phyloP scores from a whole-genome alignment of 1,140 invertebrate species.

The Calephelis nemesis region DNA sequence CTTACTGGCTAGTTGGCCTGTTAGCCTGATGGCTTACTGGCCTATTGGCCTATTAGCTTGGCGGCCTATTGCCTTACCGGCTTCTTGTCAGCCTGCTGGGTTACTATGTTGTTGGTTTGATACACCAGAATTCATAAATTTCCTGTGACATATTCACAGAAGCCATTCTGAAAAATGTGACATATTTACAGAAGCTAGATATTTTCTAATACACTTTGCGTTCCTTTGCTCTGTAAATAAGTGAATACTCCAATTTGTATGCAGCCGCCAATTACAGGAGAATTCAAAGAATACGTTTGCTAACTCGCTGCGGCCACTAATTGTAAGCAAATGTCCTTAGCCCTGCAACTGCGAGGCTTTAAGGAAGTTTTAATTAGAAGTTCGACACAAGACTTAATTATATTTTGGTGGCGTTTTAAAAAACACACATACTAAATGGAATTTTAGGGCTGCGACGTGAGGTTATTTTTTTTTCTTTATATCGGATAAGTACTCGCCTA shows the following conservation, averaged over 20 bases:
- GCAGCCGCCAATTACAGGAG: constrained; percentile 2
- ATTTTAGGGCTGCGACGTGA: no score
- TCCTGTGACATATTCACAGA: no score
- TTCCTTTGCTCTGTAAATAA: background rate
- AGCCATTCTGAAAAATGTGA: background rate
- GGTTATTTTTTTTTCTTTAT: no score
- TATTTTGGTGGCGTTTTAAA: background rate
- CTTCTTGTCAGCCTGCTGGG: no score
- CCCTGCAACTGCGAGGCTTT: constrained; percentile 1
- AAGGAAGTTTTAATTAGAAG: constrained; percentile 9
- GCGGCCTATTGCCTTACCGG: no score
- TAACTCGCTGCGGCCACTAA: background rate
- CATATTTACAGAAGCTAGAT: background rate
- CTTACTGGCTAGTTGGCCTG: no score
- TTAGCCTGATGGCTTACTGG: no score
- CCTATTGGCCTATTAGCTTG: no score
- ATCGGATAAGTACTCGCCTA: no score
- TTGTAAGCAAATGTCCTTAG: constrained; percentile 8
- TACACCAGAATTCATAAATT: no score
- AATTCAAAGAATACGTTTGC: background rate
- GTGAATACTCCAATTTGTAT: background rate
- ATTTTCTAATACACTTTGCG: background rate
- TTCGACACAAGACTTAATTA: constrained; percentile 5
- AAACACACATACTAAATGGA: no score
- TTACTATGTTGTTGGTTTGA: no score